These are phyloP conservation scores for Paratrypauchen microcephalus DNA, from an alignment of 2,797 vertebrate genomes.

Conservation along the genomic window DNA sequence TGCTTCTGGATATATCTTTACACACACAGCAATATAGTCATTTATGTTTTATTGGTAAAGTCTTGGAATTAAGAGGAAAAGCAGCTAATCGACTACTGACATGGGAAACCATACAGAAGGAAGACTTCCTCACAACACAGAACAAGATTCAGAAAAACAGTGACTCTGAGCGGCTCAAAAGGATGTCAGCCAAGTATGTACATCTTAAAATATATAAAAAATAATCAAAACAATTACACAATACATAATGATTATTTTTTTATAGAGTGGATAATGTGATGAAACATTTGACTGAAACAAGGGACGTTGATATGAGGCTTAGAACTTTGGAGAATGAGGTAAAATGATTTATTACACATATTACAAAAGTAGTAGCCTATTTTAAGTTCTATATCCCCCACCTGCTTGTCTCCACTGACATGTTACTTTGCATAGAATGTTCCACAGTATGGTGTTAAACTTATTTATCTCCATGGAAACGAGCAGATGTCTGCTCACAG, in stretches of 20 bases:
- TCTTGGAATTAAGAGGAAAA: slow-evolving; percentile 67
- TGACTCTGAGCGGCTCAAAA: slow-evolving; percentile 84
- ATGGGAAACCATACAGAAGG: slow-evolving; percentile 89
- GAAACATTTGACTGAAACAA: slow-evolving; percentile 81
- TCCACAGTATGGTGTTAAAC: too few species aligned
- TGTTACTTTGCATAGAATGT: too few species aligned
- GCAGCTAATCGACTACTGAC: slow-evolving; percentile 78
- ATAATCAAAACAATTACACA: background rate
- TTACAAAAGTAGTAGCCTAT: background rate
- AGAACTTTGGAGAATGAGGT: slow-evolving; percentile 84
- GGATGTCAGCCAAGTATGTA: slow-evolving; percentile 84
- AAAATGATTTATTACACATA: slow-evolving; percentile 16
- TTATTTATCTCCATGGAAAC: too few species aligned
- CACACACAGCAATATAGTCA: background rate
- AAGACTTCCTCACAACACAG: slow-evolving; percentile 80
- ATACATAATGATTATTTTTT: background rate
- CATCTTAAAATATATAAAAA: too few species aligned
- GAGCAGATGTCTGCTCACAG: too few species aligned
- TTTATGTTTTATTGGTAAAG: slow-evolving; percentile 51
- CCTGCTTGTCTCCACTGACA: too few species aligned
- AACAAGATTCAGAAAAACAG: slow-evolving; percentile 81
- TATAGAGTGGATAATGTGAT: slow-evolving; percentile 73
- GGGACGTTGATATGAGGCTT: slow-evolving; percentile 81
- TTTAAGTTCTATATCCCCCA: background rate
- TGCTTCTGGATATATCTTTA: background rate